Evolutionary conservation across 2,797 vertebrate genomes (phyloP).

Genomic region (Xenops minutus): DNA sequence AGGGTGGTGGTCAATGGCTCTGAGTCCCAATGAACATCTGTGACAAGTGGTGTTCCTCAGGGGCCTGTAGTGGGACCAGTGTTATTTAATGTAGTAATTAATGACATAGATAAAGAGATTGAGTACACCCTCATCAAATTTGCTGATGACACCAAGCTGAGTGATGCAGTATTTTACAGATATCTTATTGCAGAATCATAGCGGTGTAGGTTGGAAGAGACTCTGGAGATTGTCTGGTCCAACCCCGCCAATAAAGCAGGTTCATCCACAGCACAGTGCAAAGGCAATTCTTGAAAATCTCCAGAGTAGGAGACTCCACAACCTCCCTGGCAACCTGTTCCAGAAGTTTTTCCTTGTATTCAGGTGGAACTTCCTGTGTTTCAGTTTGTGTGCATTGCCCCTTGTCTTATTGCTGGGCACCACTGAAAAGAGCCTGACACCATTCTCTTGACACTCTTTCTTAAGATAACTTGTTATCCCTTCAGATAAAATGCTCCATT

Average conservation of each 20-base stretch:
- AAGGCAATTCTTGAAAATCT: accelerated
- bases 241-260: accelerated
- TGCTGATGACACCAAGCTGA: background rate
- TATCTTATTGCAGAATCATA: background rate
- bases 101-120: background rate
- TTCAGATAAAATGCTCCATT: background rate
- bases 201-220: background rate
- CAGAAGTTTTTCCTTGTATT: background rate
- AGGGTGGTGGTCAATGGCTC: background rate
- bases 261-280: background rate
- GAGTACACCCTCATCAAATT: background rate
- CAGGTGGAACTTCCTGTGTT: background rate
- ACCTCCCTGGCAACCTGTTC: background rate
- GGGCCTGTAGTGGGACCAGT: background rate
- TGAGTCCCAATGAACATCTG: accelerated
- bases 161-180: background rate
- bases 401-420: background rate
- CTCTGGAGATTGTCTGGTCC: background rate
- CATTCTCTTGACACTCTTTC: background rate
- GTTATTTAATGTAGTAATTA: background rate
- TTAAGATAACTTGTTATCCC: background rate
- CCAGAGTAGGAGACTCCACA: background rate
- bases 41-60: background rate
- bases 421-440: background rate
- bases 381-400: background rate